Percentiles rank a stretch among this genome's conserved stretches.
phyloP scores from a whole-genome alignment of 2,113 vertebrate species.

The Zingel zingel region DNA sequence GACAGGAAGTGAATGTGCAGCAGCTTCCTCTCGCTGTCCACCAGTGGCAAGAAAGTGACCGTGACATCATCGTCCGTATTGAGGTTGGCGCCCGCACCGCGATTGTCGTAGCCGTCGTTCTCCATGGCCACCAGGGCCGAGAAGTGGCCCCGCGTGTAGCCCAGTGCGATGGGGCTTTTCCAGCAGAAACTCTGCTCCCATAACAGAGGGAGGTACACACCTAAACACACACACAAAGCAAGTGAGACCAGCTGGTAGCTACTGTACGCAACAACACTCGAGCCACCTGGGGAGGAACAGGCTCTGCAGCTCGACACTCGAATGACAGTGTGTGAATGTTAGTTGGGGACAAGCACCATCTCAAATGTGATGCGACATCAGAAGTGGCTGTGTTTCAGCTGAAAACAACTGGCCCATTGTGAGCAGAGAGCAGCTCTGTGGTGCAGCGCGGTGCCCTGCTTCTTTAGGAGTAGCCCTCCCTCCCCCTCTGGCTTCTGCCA shows the following conservation, averaged over 20 bases:
- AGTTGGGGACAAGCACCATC: neutral
- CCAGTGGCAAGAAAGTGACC: slow-evolving; percentile 94
- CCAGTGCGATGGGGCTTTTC: slow-evolving; percentile 99
- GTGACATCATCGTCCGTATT: slow-evolving; percentile 98
- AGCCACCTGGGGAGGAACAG: slow-evolving; percentile 5
- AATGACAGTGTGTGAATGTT: slow-evolving; percentile 11
- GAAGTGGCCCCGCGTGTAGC: slow-evolving; percentile 98
- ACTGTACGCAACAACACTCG: accelerated
- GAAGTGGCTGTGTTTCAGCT: slow-evolving; percentile 28
- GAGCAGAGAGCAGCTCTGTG: slow-evolving; percentile 7
- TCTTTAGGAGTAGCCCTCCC: slow-evolving; percentile 3
- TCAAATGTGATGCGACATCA: slow-evolving; percentile 35
- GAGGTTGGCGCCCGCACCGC: slow-evolving; percentile 96
- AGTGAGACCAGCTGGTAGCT: slow-evolving; percentile 18
- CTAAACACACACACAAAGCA: slow-evolving; percentile 70
- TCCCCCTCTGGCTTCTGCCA: neutral
- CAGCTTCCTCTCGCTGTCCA: slow-evolving; percentile 97
- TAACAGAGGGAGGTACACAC: slow-evolving; percentile 96
- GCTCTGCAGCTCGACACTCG: slow-evolving; percentile 23
- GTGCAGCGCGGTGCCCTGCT: slow-evolving; percentile 23
- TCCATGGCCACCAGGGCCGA: slow-evolving; percentile 99
- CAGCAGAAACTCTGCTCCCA: slow-evolving; percentile 99
- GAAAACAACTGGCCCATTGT: slow-evolving; percentile 52
- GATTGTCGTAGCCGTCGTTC: slow-evolving; percentile 97
- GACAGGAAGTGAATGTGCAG: slow-evolving; percentile 98